These are phyloP conservation scores for Ceriagrion tenellum DNA, from an alignment of 2,888 invertebrate genomes.

Conservation along the genomic window DNA sequence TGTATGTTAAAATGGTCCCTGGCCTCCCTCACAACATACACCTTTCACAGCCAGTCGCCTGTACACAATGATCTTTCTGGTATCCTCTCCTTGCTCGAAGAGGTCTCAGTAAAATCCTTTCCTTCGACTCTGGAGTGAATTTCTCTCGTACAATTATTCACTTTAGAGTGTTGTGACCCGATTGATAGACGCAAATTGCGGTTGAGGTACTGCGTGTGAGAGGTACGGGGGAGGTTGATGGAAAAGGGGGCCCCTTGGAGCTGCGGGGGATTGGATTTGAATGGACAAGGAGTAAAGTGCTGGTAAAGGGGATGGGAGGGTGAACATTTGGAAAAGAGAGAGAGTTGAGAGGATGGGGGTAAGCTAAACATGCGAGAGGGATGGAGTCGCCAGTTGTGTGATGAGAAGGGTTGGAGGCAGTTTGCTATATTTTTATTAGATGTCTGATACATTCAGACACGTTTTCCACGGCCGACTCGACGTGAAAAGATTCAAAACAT, in stretches of 20 bases:
- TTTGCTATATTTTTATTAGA: background rate
- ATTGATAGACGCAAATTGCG: conserved; percentile 65
- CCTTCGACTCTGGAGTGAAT: conserved; percentile 44
- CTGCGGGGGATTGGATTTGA: background rate
- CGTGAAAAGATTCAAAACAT: background rate
- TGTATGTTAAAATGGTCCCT: too few species aligned
- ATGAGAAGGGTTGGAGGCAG: background rate
- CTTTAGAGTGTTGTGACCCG: conserved; percentile 48
- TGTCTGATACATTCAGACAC: background rate
- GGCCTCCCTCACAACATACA: background rate
- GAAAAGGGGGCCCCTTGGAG: background rate
- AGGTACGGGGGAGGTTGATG: background rate
- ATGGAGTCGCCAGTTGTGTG: background rate
- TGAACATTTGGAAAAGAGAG: background rate
- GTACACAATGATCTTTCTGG: background rate
- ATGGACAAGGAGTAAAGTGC: background rate
- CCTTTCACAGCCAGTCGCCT: background rate
- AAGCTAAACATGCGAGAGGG: background rate
- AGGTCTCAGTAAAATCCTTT: conserved; percentile 14
- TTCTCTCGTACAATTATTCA: conserved; percentile 48
- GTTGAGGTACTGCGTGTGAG: conserved; percentile 20
- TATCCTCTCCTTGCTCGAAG: background rate
- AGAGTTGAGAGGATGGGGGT: background rate
- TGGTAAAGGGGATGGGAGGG: background rate
- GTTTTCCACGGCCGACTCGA: background rate